A percentile compares a stretch with the other conserved stretches of the same genome.
phyloP scores from a whole-genome alignment of 2,797 vertebrate species.

The Poeciliopsis paucimaculata region DNA sequence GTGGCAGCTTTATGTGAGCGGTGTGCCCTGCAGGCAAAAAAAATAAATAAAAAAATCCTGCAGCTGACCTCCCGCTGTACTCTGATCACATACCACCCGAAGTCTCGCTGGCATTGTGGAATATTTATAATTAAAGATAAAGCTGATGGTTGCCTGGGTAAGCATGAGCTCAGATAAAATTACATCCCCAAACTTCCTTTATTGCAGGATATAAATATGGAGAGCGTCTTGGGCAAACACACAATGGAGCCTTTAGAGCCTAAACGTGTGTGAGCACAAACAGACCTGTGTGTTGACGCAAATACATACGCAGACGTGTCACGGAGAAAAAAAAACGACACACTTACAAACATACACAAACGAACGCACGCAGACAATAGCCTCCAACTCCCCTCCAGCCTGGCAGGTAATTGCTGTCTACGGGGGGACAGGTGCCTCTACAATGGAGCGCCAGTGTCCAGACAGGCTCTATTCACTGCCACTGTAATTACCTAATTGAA shows the following conservation, averaged over 20 bases:
- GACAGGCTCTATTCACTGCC: constrained; percentile 72
- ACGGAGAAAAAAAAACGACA: constrained; percentile 12
- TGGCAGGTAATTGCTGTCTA: constrained; percentile 81
- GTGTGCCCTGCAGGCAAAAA: constrained; percentile 21
- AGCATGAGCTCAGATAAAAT: constrained; percentile 21
- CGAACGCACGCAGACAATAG: constrained; percentile 67
- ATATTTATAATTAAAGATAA: constrained; percentile 12
- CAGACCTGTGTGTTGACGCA: constrained; percentile 25
- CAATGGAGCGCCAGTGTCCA: constrained; percentile 75
- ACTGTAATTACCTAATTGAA: constrained; percentile 84
- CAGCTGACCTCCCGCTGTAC: constrained; percentile 16
- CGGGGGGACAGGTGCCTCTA: constrained; percentile 76
- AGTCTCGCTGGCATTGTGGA: constrained; percentile 7
- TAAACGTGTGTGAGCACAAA: constrained; percentile 19
- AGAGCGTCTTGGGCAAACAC: constrained; percentile 5
- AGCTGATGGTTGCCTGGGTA: constrained; percentile 6
- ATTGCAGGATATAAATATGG: constrained; percentile 15
- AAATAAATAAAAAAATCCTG: neutral
- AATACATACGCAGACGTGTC: constrained; percentile 16
- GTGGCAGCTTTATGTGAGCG: neutral
- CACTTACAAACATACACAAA: constrained; percentile 22
- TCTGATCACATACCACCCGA: constrained; percentile 2
- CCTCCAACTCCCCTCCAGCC: constrained; percentile 65
- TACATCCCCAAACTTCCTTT: constrained; percentile 23
- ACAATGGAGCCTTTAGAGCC: constrained; percentile 15